A percentile compares a stretch with the other conserved stretches of the same genome.
phyloP scores from a whole-genome alignment of 2,113 vertebrate species.

The Daphoenositta chrysoptera region DNA sequence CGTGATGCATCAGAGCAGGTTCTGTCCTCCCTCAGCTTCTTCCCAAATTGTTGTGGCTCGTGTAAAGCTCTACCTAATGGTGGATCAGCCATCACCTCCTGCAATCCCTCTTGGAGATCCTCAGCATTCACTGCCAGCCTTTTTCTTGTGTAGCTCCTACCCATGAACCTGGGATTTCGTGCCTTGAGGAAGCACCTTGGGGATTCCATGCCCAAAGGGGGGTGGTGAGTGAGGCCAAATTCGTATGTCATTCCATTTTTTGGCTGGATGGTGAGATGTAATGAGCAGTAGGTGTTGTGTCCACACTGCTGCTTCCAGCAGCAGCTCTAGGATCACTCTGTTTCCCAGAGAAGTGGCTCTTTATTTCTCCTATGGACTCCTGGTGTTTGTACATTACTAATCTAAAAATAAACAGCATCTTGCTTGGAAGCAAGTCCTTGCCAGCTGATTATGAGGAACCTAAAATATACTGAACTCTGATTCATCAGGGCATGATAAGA shows the following conservation, averaged over 20 bases:
- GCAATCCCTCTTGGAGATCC: neutral
- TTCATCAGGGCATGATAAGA: neutral
- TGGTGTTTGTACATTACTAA: neutral
- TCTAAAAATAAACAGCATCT: neutral
- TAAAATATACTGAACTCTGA: neutral
- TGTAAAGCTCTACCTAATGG: neutral
- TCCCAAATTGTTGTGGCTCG: neutral
- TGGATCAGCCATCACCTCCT: neutral
- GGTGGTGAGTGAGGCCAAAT: neutral
- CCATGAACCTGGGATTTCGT: neutral
- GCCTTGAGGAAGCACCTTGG: neutral
- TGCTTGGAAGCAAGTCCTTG: neutral
- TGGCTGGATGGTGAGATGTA: neutral
- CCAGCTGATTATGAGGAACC: neutral
- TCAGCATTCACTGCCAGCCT: neutral
- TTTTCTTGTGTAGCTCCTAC: neutral
- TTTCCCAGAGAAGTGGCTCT: neutral
- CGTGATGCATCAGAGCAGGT: neutral
- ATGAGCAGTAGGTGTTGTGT: neutral
- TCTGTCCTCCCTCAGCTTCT: neutral
- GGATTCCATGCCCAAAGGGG: neutral
- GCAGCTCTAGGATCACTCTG: neutral
- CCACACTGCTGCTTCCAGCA: neutral
- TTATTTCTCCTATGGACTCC: neutral
- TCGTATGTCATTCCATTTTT: neutral